phyloP scores from a whole-genome alignment of 2,797 vertebrate species.

The Crotalus adamanteus region DNA sequence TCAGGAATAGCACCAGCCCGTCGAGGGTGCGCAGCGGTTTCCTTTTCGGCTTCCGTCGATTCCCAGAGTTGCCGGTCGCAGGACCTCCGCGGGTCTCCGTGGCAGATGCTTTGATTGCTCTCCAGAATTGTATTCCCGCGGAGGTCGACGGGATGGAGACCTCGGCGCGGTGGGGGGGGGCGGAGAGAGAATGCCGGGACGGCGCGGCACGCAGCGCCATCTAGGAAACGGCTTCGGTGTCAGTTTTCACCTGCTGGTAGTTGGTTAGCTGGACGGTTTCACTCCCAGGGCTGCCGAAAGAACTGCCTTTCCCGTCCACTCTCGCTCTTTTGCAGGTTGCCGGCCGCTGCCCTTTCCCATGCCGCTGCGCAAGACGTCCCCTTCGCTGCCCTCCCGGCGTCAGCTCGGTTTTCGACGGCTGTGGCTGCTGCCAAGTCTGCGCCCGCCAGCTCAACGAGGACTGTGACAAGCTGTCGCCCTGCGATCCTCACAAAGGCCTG shows the following conservation, averaged over 20 bases:
- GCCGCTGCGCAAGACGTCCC: constrained; percentile 67
- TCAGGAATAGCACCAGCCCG: not conserved
- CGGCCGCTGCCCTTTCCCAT: constrained; percentile 70
- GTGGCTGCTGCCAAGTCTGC: constrained; percentile 71
- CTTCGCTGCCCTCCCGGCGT: constrained; percentile 75
- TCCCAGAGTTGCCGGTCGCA: not conserved
- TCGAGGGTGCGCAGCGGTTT: not conserved
- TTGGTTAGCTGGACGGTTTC: not conserved
- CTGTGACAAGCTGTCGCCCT: constrained; percentile 72
- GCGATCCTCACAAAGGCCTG: constrained; percentile 81
- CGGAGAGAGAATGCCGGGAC: not conserved
- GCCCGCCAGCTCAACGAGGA: constrained; percentile 81
- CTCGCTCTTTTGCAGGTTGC: constrained; percentile 56
- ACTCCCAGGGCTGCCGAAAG: not conserved
- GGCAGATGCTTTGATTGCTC: not conserved
- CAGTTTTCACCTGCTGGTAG: not conserved
- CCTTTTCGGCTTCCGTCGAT: not conserved
- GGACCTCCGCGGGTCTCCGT: not conserved
- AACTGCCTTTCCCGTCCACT: constrained; percentile 41
- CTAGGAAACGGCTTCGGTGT: constrained; percentile 19
- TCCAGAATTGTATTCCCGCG: not conserved
- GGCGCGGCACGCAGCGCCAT: constrained; percentile 5
- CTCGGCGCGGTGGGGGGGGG: not conserved
- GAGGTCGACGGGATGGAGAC: not conserved
- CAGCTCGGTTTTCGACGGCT: constrained; percentile 72